Percentiles rank a stretch among this genome's conserved stretches.
These are phyloP conservation scores for Chymomyza caudatula DNA, from an alignment of 2,888 invertebrate species.

Conservation along the genomic window DNA sequence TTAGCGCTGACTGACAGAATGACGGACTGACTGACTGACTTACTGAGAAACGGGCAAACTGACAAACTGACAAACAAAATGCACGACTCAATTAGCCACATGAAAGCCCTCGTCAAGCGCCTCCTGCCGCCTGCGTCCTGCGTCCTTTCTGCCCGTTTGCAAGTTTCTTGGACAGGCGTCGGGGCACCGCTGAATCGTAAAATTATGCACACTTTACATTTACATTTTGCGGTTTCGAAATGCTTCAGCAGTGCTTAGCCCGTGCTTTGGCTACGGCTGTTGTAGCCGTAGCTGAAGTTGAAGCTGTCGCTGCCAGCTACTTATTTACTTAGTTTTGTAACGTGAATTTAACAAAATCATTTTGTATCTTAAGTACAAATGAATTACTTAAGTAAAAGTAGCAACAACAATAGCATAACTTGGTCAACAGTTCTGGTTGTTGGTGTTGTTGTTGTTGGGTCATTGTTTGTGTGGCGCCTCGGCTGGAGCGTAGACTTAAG, in stretches of 20 bases:
- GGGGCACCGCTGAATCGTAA: constrained; percentile 25
- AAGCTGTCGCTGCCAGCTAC: constrained; percentile 22
- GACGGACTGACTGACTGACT: constrained; percentile 1
- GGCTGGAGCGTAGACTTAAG: constrained; percentile 12
- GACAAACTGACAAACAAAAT: not conserved
- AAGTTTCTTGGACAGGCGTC: not conserved
- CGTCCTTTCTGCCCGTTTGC: no score
- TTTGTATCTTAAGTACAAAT: constrained; percentile 66
- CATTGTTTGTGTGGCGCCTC: constrained; percentile 22
- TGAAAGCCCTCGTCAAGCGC: not conserved
- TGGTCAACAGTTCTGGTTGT: constrained; percentile 33
- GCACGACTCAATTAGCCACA: constrained; percentile 61
- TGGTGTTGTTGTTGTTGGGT: constrained; percentile 28
- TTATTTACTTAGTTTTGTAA: constrained; percentile 67
- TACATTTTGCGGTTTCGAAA: constrained; percentile 61
- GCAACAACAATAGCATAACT: constrained; percentile 22
- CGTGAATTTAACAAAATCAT: constrained; percentile 57
- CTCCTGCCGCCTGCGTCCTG: not conserved
- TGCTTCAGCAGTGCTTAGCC: not conserved
- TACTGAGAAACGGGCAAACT: not conserved
- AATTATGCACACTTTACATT: constrained; percentile 64
- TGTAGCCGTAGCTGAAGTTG: not conserved
- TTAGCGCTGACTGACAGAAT: not conserved
- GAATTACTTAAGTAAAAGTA: constrained; percentile 60
- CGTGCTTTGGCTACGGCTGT: not conserved